Evolutionary conservation across 2,113 vertebrate genomes (phyloP).

Genomic region (Athene noctua): DNA sequence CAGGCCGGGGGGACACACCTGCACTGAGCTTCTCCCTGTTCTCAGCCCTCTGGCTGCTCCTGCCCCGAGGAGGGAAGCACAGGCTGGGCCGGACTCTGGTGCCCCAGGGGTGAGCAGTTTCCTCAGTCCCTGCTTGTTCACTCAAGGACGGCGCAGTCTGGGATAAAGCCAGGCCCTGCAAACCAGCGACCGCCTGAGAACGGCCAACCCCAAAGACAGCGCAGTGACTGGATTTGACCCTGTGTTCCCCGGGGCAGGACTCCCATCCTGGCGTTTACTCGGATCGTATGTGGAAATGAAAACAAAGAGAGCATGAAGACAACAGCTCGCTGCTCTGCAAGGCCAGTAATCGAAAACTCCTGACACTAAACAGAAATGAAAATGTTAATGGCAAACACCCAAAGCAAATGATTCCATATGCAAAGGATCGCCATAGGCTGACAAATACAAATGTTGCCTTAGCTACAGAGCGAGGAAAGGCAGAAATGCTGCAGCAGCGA

Average conservation of each 20-base stretch:
- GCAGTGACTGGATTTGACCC: not conserved
- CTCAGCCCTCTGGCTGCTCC: accelerated
- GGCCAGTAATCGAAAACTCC: conserved; percentile 64
- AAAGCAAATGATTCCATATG: conserved; percentile 74
- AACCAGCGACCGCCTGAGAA: accelerated
- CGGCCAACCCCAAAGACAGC: not conserved
- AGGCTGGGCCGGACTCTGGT: not conserved
- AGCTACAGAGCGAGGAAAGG: not conserved
- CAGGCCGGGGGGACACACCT: not conserved
- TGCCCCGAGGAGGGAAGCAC: not conserved
- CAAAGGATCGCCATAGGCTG: conserved; percentile 22
- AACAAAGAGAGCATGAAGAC: conserved; percentile 61
- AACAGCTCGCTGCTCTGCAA: conserved; percentile 24
- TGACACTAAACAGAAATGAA: conserved; percentile 76
- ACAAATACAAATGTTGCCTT: conserved; percentile 59
- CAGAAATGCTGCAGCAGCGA: not conserved
- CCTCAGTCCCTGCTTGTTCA: not conserved
- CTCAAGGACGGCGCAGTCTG: accelerated
- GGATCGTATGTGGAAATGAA: conserved; percentile 44
- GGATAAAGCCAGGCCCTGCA: not conserved
- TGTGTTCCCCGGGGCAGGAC: not conserved
- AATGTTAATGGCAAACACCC: conserved; percentile 72
- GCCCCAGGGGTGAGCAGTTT: too few relatives aligned
- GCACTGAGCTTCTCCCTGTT: accelerated
- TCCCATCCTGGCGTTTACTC: not conserved